phyloP scores from a whole-genome alignment of 2,797 vertebrate genomes.

The Sebastes elongatus region DNA sequence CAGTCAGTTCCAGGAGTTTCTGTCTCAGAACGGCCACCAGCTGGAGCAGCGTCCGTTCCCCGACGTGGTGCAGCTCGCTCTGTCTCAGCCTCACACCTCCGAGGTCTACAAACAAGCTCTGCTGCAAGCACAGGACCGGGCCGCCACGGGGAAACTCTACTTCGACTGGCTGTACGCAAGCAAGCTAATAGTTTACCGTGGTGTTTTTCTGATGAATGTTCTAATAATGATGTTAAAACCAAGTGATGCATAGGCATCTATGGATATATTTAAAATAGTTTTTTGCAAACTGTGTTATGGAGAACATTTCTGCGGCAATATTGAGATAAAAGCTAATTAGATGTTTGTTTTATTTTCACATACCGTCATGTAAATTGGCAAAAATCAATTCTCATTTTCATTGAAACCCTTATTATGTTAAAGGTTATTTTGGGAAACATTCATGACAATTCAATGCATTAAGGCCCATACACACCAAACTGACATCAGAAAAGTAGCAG shows the following conservation, averaged over 20 bases:
- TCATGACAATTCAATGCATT: too few species aligned
- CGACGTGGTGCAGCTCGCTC: slow-evolving; percentile 92
- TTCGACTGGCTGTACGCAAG: slow-evolving; percentile 92
- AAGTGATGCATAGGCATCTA: not conserved
- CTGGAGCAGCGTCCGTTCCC: slow-evolving; percentile 92
- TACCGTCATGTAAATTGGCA: not conserved
- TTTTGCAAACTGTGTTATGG: not conserved
- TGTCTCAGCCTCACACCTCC: slow-evolving; percentile 89
- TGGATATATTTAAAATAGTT: not conserved
- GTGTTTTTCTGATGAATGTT: not conserved
- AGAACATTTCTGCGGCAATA: not conserved
- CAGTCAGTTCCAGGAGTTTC: slow-evolving; percentile 96
- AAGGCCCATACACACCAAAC: too few species aligned
- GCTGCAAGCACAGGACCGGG: slow-evolving; percentile 81
- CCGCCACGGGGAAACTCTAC: slow-evolving; percentile 85
- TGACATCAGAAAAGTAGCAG: too few species aligned
- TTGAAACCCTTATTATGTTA: not conserved
- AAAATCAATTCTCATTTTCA: not conserved
- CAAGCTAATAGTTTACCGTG: not conserved
- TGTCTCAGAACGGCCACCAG: slow-evolving; percentile 94
- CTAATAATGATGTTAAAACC: not conserved
- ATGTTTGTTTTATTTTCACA: not conserved
- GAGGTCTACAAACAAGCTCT: slow-evolving; percentile 92
- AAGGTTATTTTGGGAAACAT: too few species aligned
- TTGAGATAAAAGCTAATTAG: not conserved